Percentiles rank a stretch among this genome's conserved stretches.
phyloP scores from a whole-genome alignment of 2,797 vertebrate species.

The Myoxocephalus aenaeus region DNA sequence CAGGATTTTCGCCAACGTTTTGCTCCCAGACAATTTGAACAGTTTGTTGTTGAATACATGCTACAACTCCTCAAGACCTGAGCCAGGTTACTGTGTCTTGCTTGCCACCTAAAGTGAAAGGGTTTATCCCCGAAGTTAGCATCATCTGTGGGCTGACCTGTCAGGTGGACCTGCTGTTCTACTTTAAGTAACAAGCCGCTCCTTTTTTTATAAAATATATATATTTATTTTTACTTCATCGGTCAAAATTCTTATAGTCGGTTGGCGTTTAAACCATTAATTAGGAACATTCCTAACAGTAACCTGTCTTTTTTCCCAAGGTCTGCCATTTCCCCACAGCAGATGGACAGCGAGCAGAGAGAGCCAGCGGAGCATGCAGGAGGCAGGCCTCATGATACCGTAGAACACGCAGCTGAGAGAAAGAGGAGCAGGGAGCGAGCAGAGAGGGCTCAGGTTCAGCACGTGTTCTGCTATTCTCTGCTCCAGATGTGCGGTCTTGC shows the following conservation, averaged over 20 bases:
- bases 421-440: slow-evolving; percentile 37
- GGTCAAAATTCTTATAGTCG: not conserved
- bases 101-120: not conserved
- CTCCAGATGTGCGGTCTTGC: slow-evolving; percentile 68
- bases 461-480: slow-evolving; percentile 49
- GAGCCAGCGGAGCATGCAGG: slow-evolving; percentile 74
- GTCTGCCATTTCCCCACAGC: slow-evolving; percentile 72
- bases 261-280: not conserved
- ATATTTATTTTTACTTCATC: not conserved
- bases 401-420: slow-evolving; percentile 69
- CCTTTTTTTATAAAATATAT: not conserved
- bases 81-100: not conserved
- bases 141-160: too few species aligned
- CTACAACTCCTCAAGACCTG: not conserved
- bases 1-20: too few species aligned
- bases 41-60: not conserved
- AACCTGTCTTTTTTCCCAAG: slow-evolving; percentile 53
- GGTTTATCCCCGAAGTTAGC: not conserved
- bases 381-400: slow-evolving; percentile 62
- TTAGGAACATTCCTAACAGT: slow-evolving; percentile 22
- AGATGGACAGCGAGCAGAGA: slow-evolving; percentile 83
- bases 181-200: too few species aligned
- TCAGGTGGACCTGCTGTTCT: too few species aligned
- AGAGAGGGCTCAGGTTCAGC: slow-evolving; percentile 49
- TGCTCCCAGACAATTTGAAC: not conserved